Base-by-base conservation (phyloP, 30 jellyfish, hydroid and myxozoan genomes). In the Rhopilema esculentum region DNA sequence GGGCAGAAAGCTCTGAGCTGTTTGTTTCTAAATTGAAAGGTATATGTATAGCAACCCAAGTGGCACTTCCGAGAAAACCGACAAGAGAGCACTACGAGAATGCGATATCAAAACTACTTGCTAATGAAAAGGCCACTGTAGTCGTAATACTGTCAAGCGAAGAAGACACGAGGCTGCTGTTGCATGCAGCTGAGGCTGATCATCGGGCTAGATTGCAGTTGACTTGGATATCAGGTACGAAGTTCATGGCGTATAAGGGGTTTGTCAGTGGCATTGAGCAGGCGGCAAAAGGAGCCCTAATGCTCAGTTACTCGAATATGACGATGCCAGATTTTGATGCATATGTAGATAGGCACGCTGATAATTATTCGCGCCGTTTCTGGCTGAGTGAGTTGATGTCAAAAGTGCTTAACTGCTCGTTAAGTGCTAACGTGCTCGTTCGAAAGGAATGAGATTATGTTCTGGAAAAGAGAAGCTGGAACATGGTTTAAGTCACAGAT, bases 31-130 rank as follows among this genome's bases (percentile, higher is more conserved):
- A 61, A 65, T 32, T 48, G 1, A 23, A 24, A 21, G 66, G 51
- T 26, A 84, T 84, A 7, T 84, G 93, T 61, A 77, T 84, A 12
- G 93, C 93, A 53, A 30, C 52, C 62, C 93, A 66, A 23, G 29
- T 23, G 29, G 82, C 83, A 16, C 66, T 84, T 21, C 69, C 83
- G 26, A 49, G 61, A 49, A 63, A 48, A 23, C 89, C 93, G 9
- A 27, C 48, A 8, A 9, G 52, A n/a, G 27, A n/a, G 22, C 69
- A 84, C 29, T 84, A 84, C 73, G 81, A 84, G 31, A 33, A 0
- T 20, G 83, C 31, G 24, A 69, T 84, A 22, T 27, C 69, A 17
- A 21, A 49, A 24, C 18, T 84, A 33, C 77, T 69, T 57, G 40
- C 79, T 6, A 29, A 84, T 2, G 8, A 33, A 17, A 84, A 63